Base-by-base conservation (phyloP, 2,888 invertebrate species). In the Elmis aenea region DNA sequence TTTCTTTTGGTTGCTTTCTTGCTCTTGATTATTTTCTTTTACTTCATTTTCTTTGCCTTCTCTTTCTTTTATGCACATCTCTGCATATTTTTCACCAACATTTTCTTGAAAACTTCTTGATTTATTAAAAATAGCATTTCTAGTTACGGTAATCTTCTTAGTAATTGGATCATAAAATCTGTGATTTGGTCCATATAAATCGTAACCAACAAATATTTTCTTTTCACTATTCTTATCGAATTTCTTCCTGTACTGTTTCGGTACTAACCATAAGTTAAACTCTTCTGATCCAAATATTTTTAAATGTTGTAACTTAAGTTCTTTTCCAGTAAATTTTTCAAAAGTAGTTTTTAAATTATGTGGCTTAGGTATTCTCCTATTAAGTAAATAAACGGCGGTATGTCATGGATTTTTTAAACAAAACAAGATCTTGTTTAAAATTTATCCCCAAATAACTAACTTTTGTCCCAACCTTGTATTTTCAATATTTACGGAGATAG, bases 361-460 rank as follows among this genome's bases (percentile, higher is more conserved):
- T 5, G 34, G 21, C 1, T 12, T 34, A 5, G 18, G 38, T 4
- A 41, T 16, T n/a, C 48, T 51, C 29, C 58, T 29, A 34, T 65
- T 65, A 2, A 57, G 33, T 5, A 60, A 23, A 34, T 61, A 62
- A 2, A 50, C 52, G 5, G 59, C 58, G 9, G 59, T 59, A 13
- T 48, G 49, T 1, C 58, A 54, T n/a, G 60, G n/a, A n/a, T n/a
- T n/a, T n/a, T n/a, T n/a, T n/a, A n/a, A n/a, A n/a, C n/a, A n/a
- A n/a, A n/a, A n/a, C 64, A n/a, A n/a, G n/a, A n/a, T n/a, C n/a
- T n/a, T n/a, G n/a, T n/a, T n/a, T n/a, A n/a, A n/a, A n/a, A n/a
- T n/a, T n/a, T n/a, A n/a, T n/a, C n/a, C n/a, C n/a, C n/a, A n/a
- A n/a, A n/a, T n/a, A n/a, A n/a, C n/a, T n/a, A n/a, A n/a, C n/a